Evolutionary conservation across 2,888 invertebrate species (phyloP), one percentile per base, ranked within the genome.

Genomic region (Athalia circularis): DNA sequence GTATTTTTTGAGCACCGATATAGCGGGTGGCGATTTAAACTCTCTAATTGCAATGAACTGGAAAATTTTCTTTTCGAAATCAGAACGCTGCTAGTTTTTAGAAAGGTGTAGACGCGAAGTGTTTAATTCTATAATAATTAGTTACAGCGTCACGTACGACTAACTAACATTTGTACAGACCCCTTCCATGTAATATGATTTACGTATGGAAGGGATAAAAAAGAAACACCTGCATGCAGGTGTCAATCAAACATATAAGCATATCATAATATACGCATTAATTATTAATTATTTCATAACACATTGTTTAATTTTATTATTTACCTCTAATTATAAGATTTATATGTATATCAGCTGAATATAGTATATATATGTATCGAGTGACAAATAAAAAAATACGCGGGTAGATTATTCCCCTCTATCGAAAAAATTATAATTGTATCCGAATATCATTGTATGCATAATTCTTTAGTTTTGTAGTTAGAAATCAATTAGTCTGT

Each of bases 181-280:
- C 11, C 6, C 61, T 52, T 15, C 29, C 7, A 64, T 54, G n/a
- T n/a, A n/a, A 11, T 11, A 54, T 54, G 4, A 62, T 62, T 13
- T 13, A 62, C 7, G 29, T 15, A 62, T 54, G 65, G 59, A 72
- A 59, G 29, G 29, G 50, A 70, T 57, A 3, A 52, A 3, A 52
- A 3, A 5, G 45, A 70, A 48, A 5, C 47, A 59, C 50, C 67
- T 29, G 54, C 29, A 29, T 29, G 29, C 62, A 62, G 70, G 13
- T 59, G 59, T 72, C 70, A 72, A 72, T 72, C 72, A 72, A 72
- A 72, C 47, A 59, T 72, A n/a, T n/a, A n/a, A 72, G 72, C n/a
- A 9, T 72, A 72, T 59, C 45, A 48, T 15, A 8, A 50, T 29
- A 43, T 47, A 13, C 8, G 15, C 57, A 54, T 11, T 72, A 59